phyloP scores from a whole-genome alignment of 2,113 vertebrate species.

The Urocynchramus pylzowi region DNA sequence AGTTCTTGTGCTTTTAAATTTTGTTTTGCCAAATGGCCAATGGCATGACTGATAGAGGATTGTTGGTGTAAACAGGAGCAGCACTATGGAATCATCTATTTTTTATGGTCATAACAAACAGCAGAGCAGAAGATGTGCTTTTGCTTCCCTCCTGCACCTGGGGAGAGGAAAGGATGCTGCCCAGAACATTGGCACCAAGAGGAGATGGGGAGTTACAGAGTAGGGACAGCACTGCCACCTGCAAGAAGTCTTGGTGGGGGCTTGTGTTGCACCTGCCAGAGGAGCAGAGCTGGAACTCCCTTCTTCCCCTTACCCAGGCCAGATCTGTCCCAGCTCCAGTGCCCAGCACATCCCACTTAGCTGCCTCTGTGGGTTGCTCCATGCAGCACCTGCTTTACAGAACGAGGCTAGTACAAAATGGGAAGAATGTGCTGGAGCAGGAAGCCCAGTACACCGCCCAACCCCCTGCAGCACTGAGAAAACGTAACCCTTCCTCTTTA shows the following conservation, averaged over 20 bases:
- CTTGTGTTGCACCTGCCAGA: background rate
- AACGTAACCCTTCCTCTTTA: background rate
- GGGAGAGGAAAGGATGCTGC: background rate
- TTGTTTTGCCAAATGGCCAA: background rate
- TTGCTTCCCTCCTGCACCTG: fast-evolving
- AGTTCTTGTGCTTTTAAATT: background rate
- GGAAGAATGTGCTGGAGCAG: background rate
- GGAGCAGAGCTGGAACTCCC: fast-evolving
- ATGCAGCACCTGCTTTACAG: background rate
- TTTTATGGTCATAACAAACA: background rate
- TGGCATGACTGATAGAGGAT: background rate
- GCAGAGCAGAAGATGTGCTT: background rate
- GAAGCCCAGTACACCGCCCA: background rate
- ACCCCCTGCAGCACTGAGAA: background rate
- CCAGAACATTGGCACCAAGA: background rate
- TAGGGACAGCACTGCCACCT: background rate
- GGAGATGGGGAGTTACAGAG: background rate
- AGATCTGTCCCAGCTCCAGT: background rate
- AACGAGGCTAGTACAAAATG: background rate
- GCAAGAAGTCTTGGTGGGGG: fast-evolving
- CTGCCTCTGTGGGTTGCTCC: fast-evolving
- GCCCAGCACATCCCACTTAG: fast-evolving
- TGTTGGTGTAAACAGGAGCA: background rate
- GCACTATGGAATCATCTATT: background rate
- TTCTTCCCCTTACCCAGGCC: background rate